Conservation (phyloP, 1,140 invertebrate species). For the Leptinotarsa defecta region DNA sequence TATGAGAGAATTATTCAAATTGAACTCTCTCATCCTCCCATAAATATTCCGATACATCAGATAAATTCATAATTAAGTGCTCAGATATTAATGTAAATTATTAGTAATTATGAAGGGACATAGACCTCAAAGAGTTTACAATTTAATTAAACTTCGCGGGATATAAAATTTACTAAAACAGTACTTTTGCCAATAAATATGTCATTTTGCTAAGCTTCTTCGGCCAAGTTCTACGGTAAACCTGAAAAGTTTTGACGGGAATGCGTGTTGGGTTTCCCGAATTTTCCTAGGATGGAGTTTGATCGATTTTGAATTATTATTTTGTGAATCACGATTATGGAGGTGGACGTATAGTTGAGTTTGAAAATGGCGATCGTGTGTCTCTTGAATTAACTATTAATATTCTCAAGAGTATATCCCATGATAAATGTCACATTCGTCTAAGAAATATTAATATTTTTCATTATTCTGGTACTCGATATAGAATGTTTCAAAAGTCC, state of each 20-base stretch:
- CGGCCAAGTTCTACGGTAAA: neutral
- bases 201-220: conserved; percentile 21
- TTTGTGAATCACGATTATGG: too few relatives aligned
- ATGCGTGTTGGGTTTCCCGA: neutral
- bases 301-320: neutral
- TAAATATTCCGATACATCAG: conserved; percentile 26
- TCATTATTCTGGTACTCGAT: too few relatives aligned
- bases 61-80: conserved; percentile 28
- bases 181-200: conserved; percentile 18
- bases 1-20: conserved; percentile 28
- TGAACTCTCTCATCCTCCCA: neutral
- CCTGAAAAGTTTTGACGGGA: neutral
- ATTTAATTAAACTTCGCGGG: conserved; percentile 21
- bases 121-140: conserved; percentile 18
- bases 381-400: too few relatives aligned
- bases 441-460: too few relatives aligned
- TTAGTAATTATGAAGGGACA: conserved; percentile 25
- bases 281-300: neutral
- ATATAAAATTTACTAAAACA: conserved; percentile 15
- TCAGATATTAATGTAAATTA: conserved; percentile 29
- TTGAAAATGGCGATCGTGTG: too few relatives aligned
- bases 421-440: too few relatives aligned
- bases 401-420: too few relatives aligned
- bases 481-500: too few relatives aligned
- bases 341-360: too few relatives aligned